Evolutionary conservation across 1,140 invertebrate genomes (phyloP).

Genomic region (Catajapyx aquilonaris): DNA sequence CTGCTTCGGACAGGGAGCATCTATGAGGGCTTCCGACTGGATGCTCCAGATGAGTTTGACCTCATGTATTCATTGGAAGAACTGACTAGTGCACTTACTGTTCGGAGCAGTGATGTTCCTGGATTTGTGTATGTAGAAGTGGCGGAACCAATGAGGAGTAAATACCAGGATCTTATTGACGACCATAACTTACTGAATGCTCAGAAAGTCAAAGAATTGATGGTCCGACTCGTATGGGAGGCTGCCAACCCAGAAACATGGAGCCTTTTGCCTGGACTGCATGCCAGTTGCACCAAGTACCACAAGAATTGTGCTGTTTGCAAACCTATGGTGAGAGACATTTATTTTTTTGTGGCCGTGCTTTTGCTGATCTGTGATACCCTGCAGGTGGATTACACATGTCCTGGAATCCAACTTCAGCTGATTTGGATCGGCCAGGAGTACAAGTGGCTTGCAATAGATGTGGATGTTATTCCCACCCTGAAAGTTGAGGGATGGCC

Average conservation of each 20-base stretch:
- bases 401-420: background rate
- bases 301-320: background rate
- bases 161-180: background rate
- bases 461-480: background rate
- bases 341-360: too few species aligned
- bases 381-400: background rate
- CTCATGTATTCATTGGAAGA: background rate
- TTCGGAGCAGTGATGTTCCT: background rate
- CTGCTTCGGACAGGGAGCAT: background rate
- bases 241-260: background rate
- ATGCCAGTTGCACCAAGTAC: background rate
- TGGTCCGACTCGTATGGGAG: background rate
- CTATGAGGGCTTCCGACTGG: background rate
- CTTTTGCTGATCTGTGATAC: too few species aligned
- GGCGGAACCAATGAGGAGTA: background rate
- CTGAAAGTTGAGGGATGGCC: background rate
- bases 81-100: background rate
- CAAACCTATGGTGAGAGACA: background rate
- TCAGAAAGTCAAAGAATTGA: background rate
- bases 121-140: background rate
- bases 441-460: background rate
- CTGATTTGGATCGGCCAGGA: background rate
- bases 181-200: background rate
- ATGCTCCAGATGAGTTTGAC: background rate
- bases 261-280: background rate